Base-by-base conservation (phyloP, 2,113 vertebrate genomes). In the Oncorhynchus clarkii region DNA sequence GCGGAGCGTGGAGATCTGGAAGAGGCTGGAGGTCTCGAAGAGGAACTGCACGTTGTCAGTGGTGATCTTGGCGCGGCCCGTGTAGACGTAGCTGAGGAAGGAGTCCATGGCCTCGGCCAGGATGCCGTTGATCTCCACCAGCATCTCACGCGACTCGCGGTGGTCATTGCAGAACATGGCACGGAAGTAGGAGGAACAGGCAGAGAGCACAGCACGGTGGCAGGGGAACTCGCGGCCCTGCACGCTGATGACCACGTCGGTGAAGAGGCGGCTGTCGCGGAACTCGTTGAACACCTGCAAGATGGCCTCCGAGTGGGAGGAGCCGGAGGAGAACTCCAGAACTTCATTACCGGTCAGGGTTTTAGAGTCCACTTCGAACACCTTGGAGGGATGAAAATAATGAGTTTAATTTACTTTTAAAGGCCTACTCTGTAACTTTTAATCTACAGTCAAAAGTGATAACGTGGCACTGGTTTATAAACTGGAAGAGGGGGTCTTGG, bases 221-320 rank as follows among this genome's bases (percentile, higher is more conserved):
- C 97, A 99, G 18, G 96, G 97, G 72, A 98, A 99, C 88, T 99
- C 96, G 0, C 91, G 94, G 12, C 97, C 97, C 87, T 98, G 95
- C 77, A 98, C 97, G 6, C 96, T 96, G 89, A 99, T 98, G 51
- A 99, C 94, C 27, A 98, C 97, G 13, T 99, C 97, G 0, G 97
- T 99, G 91, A 99, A 99, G 70, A 98, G 88, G 39, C 96, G 93
- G 83, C 93, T 95, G 83, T 96, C 96, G 62, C 98, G 95, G 77
- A 99, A 99, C 82, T 98, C 97, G 70, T 99, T 98, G 89, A 99
- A 97, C 86, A 96, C 95, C 90, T 98, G 96, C 22, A 99, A 95
- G 76, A 99, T 96, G 88, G 94, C 96, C 78, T 99, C 98, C 0
- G 97, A 96, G 57, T 99, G 98, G 82, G 95, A 95, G 6, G 97